Percentiles rank a stretch among this genome's conserved stretches.
phyloP scores from a whole-genome alignment of 2,888 invertebrate species.

The Ctenicera cuprea region DNA sequence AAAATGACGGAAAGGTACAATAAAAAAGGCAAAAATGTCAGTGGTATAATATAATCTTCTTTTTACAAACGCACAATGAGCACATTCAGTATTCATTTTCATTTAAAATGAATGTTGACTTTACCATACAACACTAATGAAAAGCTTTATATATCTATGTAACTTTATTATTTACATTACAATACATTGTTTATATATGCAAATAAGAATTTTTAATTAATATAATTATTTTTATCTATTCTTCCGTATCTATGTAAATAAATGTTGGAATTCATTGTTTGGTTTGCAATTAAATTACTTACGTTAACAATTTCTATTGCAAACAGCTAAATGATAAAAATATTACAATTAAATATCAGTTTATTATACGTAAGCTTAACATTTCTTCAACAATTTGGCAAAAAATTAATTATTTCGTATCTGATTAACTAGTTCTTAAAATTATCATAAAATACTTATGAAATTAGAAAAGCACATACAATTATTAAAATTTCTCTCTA shows the following conservation, averaged over 20 bases:
- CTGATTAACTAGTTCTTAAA: conserved; percentile 4
- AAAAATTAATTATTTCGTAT: background rate
- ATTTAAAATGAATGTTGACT: conserved; percentile 55
- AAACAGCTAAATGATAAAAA: background rate
- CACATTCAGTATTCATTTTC: conserved; percentile 57
- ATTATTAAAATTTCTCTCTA: conserved; percentile 39
- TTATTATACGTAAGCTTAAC: conserved; percentile 8
- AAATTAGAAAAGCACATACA: conserved; percentile 42
- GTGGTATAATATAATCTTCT: conserved; percentile 55
- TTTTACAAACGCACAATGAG: conserved; percentile 59
- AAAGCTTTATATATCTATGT: conserved; percentile 57
- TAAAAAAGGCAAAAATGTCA: conserved; percentile 44
- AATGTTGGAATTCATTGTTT: background rate
- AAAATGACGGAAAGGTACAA: conserved; percentile 48
- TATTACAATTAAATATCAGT: background rate
- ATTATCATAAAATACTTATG: conserved; percentile 34
- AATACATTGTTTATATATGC: conserved; percentile 55
- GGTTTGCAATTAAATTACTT: background rate
- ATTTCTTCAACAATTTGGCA: conserved; percentile 11
- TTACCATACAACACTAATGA: conserved; percentile 55
- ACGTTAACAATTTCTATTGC: background rate
- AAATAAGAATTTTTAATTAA: conserved; percentile 44
- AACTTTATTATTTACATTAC: conserved; percentile 57
- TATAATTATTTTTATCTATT: conserved; percentile 40
- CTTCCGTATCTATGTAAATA: conserved; percentile 5